Conservation (phyloP, 2,113 vertebrate genomes). For the Cyphomyrus discorhynchus region DNA sequence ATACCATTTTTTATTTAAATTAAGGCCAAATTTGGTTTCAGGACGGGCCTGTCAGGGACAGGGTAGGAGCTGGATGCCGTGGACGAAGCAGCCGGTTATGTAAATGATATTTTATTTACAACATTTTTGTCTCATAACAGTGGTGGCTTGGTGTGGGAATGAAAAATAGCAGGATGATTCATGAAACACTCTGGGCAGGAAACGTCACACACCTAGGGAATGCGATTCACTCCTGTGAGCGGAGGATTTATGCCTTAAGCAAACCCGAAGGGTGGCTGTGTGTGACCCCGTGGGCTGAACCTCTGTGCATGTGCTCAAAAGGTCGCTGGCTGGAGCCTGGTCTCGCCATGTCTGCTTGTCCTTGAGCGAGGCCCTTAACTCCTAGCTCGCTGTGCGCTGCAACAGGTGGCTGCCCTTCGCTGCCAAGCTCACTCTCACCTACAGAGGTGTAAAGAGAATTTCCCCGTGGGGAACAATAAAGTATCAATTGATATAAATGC, state of each 20-base stretch:
- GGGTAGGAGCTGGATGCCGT: neutral
- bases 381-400: too few species aligned
- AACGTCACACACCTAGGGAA: neutral
- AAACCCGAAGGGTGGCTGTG: neutral
- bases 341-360: too few species aligned
- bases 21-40: neutral
- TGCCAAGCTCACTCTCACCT: too few species aligned
- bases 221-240: neutral
- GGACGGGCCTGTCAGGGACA: neutral
- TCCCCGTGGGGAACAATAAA: too few species aligned
- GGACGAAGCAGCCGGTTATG: neutral
- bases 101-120: slow-evolving; percentile 2
- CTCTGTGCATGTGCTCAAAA: too few species aligned
- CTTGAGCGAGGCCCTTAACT: too few species aligned
- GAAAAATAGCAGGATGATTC: neutral
- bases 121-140: neutral
- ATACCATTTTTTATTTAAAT: neutral
- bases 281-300: too few species aligned
- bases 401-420: too few species aligned
- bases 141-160: neutral
- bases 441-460: too few species aligned
- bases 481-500: neutral
- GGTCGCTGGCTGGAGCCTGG: too few species aligned
- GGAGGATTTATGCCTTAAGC: neutral
- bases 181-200: neutral